Evolutionary conservation across 2,888 invertebrate species (phyloP).

Genomic region (Syritta pipiens): DNA sequence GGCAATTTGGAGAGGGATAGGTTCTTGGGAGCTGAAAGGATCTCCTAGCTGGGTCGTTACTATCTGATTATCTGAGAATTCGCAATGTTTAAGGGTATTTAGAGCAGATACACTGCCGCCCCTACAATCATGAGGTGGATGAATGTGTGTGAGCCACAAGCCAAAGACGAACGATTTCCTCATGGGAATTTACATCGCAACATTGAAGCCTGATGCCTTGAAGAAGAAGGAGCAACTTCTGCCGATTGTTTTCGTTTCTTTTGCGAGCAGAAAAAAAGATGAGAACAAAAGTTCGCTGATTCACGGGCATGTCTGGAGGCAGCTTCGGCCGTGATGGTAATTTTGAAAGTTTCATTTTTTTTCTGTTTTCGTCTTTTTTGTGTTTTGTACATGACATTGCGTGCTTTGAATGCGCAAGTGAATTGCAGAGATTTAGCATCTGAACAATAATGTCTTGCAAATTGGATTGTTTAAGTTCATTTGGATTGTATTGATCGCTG

Average conservation of each 20-base stretch:
- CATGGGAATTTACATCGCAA: background rate
- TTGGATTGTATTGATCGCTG: slow-evolving; percentile 32
- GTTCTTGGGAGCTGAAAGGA: background rate
- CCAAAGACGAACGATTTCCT: background rate
- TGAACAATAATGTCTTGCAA: slow-evolving; percentile 27
- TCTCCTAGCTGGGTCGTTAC: background rate
- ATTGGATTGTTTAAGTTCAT: slow-evolving; percentile 41
- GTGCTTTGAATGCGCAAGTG: slow-evolving; percentile 32
- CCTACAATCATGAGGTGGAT: too few relatives aligned
- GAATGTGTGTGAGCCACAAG: background rate
- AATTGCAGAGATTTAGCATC: slow-evolving; percentile 25
- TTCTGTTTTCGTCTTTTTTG: background rate
- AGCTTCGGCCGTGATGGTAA: slow-evolving; percentile 11
- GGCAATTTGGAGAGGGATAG: slow-evolving; percentile 6
- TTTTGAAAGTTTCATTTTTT: background rate
- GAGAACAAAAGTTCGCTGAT: slow-evolving; percentile 20
- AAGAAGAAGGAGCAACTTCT: slow-evolving; percentile 5
- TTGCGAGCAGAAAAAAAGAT: too few relatives aligned
- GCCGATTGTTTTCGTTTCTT: background rate
- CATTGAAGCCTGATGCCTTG: background rate
- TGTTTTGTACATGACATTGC: slow-evolving; percentile 9
- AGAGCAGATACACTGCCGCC: background rate
- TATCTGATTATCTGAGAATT: slow-evolving; percentile 19
- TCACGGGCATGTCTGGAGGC: slow-evolving; percentile 9
- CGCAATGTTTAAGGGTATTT: slow-evolving; percentile 2